Conservation (phyloP, 2,888 invertebrate species). For the Pseudolycoriella hygida region DNA sequence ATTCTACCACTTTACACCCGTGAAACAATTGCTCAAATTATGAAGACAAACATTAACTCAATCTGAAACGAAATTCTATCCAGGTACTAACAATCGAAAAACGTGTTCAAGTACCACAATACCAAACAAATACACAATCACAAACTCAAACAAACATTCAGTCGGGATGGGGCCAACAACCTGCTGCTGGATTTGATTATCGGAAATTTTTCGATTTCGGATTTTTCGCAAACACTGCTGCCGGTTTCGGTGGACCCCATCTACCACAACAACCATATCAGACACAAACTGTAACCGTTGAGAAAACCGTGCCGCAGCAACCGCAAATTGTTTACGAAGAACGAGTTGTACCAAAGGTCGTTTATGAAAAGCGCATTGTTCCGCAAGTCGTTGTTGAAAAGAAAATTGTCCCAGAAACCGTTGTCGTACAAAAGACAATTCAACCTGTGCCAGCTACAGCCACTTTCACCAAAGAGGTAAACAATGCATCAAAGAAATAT, state of each 20-base stretch:
- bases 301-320: slow-evolving; percentile 17
- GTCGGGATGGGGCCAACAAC: background rate
- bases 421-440: background rate
- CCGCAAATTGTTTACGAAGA: slow-evolving; percentile 1
- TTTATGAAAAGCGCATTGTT: slow-evolving; percentile 3
- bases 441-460: background rate
- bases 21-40: background rate
- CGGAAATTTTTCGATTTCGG: slow-evolving; percentile 10
- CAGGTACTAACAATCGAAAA: background rate
- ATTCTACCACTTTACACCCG: background rate
- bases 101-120: background rate
- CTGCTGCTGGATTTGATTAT: slow-evolving; percentile 7
- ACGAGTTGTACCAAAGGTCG: slow-evolving; percentile 2
- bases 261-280: no score
- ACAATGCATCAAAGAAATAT: no score
- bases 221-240: slow-evolving; percentile 8
- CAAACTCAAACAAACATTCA: background rate
- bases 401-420: background rate
- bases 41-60: background rate
- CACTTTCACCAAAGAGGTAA: background rate
- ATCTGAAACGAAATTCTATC: background rate
- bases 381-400: background rate
- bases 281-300: slow-evolving; percentile 21
- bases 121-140: background rate
- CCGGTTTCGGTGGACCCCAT: slow-evolving; percentile 2